These are phyloP conservation scores for Rhamnusium bicolor DNA, from an alignment of 2,888 invertebrate genomes.

Conservation along the genomic window DNA sequence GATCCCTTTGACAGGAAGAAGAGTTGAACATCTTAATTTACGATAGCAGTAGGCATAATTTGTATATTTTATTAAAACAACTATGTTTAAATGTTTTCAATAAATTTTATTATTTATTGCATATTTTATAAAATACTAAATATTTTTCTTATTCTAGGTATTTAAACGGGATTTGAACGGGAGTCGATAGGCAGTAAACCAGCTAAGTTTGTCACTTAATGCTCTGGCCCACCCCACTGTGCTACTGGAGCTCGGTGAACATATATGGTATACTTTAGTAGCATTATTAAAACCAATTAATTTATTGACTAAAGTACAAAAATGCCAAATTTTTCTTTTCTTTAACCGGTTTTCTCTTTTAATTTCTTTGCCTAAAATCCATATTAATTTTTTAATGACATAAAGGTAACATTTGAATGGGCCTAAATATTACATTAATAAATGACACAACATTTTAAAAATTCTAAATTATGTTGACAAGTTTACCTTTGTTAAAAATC, in stretches of 20 bases:
- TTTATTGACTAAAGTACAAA: conserved; percentile 9
- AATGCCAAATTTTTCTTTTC: background rate
- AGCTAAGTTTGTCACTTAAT: too few species aligned
- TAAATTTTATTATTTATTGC: conserved; percentile 12
- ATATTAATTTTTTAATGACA: too few species aligned
- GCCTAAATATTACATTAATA: too few species aligned
- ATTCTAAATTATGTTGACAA: too few species aligned
- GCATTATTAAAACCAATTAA: background rate
- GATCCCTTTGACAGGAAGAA: conserved; percentile 73
- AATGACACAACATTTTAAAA: too few species aligned
- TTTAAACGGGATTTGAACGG: too few species aligned
- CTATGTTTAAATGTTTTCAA: background rate
- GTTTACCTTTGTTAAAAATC: too few species aligned
- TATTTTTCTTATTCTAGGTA: too few species aligned
- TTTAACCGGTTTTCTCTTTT: background rate
- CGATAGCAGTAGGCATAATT: background rate
- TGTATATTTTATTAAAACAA: background rate
- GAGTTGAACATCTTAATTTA: conserved; percentile 2
- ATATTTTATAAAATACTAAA: conserved; percentile 33
- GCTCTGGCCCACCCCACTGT: too few species aligned
- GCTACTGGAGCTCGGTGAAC: too few species aligned
- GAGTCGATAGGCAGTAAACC: too few species aligned
- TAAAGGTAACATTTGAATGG: too few species aligned
- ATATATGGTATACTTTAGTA: background rate
- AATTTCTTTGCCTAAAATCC: background rate